Base-by-base conservation (phyloP, 2,888 invertebrate species). In the Pelosia muscerda region DNA sequence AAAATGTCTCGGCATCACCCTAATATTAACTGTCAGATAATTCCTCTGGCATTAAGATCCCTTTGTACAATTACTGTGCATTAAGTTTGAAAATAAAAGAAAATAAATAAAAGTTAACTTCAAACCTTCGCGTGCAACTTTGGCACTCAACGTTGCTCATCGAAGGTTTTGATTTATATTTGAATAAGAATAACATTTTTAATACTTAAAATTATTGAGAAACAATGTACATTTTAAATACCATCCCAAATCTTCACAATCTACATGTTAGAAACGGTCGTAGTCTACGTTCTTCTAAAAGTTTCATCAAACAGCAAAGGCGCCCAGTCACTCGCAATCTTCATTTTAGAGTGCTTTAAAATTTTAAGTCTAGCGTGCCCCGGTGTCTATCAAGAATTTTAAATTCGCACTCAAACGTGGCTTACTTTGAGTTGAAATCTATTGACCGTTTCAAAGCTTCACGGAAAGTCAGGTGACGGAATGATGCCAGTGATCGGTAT, bases 401-500 rank as follows among this genome's bases (percentile, higher is more conserved):
- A 84, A 84, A 86, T 82, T 81, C 75, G 69, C 76, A 72, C 73
- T 73, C 76, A 62, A 66, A 66, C 64, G 72, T 75, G 63, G 63
- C 69, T 77, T 78, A 79, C 77, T 77, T 81, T 81, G 81, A 85
- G 75, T 79, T 63, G 67, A 75, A 81, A 77, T 80, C 78, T 81
- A 82, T 83, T 77, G 74, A 79, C 73, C 81, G 77, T 79, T 86
- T 80, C 75, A 79, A 82, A 86, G 75, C 76, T 67, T 81, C 81
- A 82, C 81, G 82, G 75, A 81, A 74, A 76, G 79, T 81, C 77
- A 73, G 77, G 85, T 88, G 88, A 87, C 87, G 85, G 82, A 86
- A 88, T 86, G 84, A 81, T 85, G 80, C 80, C 68, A 77, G 82
- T 81, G 86, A 86, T 86, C 84, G 83, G 73, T 85, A 75, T 91